Conservation (phyloP, 92 coral and sea anemone genomes). For the Zoanthus sociatus region DNA sequence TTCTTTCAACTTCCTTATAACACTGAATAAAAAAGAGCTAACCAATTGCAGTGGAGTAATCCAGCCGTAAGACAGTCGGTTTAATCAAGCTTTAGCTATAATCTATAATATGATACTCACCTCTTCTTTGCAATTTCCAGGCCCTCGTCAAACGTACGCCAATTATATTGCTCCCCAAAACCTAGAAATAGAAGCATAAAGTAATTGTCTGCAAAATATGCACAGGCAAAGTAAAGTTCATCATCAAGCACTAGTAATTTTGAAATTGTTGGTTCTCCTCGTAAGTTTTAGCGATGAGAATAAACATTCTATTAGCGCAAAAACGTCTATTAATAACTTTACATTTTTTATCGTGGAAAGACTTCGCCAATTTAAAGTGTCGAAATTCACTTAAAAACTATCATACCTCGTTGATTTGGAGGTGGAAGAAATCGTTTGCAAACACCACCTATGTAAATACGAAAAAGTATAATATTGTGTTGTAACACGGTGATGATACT, state of each 20-base stretch:
- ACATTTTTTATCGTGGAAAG: neutral
- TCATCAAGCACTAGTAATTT: neutral
- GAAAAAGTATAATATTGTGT: neutral
- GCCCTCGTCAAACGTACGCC: conserved; percentile 31
- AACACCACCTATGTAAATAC: conserved; percentile 41
- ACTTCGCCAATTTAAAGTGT: neutral
- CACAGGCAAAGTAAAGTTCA: neutral
- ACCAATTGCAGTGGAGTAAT: too few species aligned
- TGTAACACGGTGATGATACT: too few species aligned
- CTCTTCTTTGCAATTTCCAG: conserved; percentile 17
- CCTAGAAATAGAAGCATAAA: neutral
- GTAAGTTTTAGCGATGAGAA: neutral
- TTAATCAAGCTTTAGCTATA: too few species aligned
- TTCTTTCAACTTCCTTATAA: too few species aligned
- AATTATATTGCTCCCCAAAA: conserved; percentile 42
- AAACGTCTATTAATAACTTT: neutral
- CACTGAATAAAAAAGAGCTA: too few species aligned
- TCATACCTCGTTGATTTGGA: conserved; percentile 47
- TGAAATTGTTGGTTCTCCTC: neutral
- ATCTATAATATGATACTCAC: neutral
- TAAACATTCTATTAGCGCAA: neutral
- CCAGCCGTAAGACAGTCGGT: too few species aligned
- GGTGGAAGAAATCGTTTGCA: conserved; percentile 49
- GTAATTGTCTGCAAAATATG: neutral
- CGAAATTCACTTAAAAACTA: neutral